Conservation (phyloP, 2,113 vertebrate species). For the Cyanistes caeruleus region DNA sequence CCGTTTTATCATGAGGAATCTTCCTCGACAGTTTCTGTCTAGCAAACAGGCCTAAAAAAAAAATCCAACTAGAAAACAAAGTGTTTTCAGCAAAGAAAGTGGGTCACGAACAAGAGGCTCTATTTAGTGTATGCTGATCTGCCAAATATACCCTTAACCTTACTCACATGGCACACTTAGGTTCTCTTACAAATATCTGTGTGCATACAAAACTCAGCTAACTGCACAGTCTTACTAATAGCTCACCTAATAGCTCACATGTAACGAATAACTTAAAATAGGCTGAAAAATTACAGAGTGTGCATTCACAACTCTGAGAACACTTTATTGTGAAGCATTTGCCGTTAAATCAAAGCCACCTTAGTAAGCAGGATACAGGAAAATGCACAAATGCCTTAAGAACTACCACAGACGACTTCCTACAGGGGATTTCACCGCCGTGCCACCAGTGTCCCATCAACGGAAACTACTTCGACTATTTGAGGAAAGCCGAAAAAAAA, state of each 20-base stretch:
- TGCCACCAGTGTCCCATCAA: background rate
- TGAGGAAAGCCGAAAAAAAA: background rate
- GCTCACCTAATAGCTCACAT: background rate
- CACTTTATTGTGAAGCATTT: background rate
- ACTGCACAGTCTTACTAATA: background rate
- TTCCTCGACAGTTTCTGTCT: background rate
- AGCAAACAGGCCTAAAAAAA: background rate
- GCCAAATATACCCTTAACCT: background rate
- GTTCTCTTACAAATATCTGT: background rate
- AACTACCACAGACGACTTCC: background rate
- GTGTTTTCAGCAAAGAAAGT: background rate
- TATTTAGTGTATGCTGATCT: background rate
- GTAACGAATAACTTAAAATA: background rate
- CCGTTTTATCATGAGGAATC: background rate
- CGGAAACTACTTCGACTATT: background rate
- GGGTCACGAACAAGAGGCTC: background rate
- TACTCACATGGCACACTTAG: background rate
- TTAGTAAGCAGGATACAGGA: background rate
- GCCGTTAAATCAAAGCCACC: background rate
- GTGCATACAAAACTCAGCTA: background rate
- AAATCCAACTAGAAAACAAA: background rate
- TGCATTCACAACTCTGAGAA: background rate
- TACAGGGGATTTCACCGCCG: background rate
- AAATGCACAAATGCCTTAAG: background rate
- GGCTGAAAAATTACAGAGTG: background rate